phyloP scores from a whole-genome alignment of 23 tunicate genomes.

The Halocynthia aurantium region DNA sequence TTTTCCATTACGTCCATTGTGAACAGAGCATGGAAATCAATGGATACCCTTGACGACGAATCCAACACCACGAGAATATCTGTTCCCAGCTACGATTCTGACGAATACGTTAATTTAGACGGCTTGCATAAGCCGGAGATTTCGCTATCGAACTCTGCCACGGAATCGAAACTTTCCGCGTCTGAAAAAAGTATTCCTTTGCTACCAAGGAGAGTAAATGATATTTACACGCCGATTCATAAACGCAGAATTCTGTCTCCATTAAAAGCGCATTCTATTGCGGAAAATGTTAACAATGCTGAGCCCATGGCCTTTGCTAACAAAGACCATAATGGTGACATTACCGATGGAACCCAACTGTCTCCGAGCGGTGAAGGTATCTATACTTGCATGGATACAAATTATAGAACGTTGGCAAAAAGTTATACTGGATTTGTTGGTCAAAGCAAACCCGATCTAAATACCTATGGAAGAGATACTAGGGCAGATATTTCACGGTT shows the following conservation, averaged over 20 bases:
- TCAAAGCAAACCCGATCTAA: too few relatives aligned
- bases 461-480: too few relatives aligned
- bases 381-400: constrained; percentile 23
- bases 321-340: neutral
- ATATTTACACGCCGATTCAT: constrained; percentile 4
- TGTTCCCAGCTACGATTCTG: constrained; percentile 1
- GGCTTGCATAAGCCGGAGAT: neutral
- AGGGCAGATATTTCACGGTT: too few relatives aligned
- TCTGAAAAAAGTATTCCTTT: neutral
- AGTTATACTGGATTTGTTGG: too few relatives aligned
- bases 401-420: constrained; percentile 2
- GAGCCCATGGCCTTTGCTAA: neutral
- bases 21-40: constrained; percentile 49
- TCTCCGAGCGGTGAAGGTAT: constrained; percentile 7
- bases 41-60: constrained; percentile 28
- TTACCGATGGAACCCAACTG: neutral
- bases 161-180: neutral
- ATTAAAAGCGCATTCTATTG: neutral
- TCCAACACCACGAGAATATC: constrained; percentile 4
- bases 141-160: neutral
- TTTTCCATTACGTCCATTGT: constrained; percentile 31
- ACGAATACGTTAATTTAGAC: neutral
- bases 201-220: neutral
- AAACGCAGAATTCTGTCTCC: constrained; percentile 15
- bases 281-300: neutral